A percentile compares a stretch with the other conserved stretches of the same genome.
phyloP scores from a whole-genome alignment of 2,888 invertebrate species.

The Gastrophysa polygoni region DNA sequence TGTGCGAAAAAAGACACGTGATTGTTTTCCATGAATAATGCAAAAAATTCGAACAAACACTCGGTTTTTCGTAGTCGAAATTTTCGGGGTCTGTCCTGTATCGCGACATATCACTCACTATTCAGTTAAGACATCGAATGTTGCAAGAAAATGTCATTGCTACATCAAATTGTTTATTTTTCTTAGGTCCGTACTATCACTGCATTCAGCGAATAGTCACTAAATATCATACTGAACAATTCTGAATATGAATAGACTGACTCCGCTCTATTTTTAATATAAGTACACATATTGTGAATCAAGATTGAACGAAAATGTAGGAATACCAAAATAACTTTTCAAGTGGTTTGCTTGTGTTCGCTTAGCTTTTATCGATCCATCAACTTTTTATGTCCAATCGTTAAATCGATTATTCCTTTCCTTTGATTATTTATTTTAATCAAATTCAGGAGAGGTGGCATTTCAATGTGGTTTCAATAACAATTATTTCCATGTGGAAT shows the following conservation, averaged over 20 bases:
- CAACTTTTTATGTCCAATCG: not conserved
- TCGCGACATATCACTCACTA: conserved; percentile 44
- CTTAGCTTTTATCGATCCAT: not conserved
- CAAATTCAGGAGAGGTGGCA: not conserved
- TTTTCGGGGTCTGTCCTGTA: conserved; percentile 53
- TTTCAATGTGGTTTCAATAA: not conserved
- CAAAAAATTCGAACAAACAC: conserved; percentile 63
- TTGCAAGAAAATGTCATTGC: not conserved
- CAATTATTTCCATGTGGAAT: no score
- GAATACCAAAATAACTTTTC: conserved; percentile 27
- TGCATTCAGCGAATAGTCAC: no score
- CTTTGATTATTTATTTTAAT: not conserved
- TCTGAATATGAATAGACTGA: conserved; percentile 7
- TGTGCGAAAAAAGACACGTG: conserved; percentile 87
- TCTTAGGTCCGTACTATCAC: no score
- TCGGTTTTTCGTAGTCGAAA: conserved; percentile 50
- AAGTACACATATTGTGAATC: not conserved
- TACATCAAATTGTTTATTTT: not conserved
- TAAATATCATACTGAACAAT: not conserved
- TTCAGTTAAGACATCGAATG: not conserved
- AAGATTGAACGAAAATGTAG: not conserved
- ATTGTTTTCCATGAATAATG: conserved; percentile 80
- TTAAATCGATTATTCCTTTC: conserved; percentile 7
- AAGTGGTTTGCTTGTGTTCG: conserved; percentile 27
- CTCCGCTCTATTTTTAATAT: conserved; percentile 14